Conservation (phyloP, 2,888 invertebrate genomes). For the Hyalella azteca region DNA sequence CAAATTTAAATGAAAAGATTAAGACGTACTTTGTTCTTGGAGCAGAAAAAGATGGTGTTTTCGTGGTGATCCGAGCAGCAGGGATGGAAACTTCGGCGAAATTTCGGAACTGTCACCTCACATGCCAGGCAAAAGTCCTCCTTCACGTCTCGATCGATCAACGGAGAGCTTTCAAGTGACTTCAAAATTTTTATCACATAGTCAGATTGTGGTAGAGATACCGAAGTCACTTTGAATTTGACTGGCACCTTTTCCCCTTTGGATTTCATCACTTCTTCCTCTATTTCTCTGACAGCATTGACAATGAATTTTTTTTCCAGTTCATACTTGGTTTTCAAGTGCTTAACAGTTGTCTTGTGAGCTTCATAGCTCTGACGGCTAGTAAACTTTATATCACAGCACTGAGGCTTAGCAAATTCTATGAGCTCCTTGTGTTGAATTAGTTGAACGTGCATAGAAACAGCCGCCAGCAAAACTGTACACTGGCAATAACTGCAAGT, state of each 20-base stretch:
- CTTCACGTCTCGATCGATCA: neutral
- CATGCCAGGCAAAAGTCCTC: conserved; percentile 14
- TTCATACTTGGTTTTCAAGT: neutral
- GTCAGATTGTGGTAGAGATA: neutral
- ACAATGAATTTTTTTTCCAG: neutral
- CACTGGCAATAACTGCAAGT: conserved; percentile 10
- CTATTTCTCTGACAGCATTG: neutral
- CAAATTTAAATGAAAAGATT: too few relatives aligned
- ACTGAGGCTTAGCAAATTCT: conserved; percentile 13
- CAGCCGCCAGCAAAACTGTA: neutral
- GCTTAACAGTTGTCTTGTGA: neutral
- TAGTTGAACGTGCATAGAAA: neutral
- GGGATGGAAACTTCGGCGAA: neutral
- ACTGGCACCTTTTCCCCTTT: neutral
- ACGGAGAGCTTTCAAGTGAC: neutral
- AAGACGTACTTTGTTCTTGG: conserved; percentile 1
- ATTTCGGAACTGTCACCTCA: conserved; percentile 6
- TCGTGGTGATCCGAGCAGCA: conserved; percentile 3
- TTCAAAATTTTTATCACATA: neutral
- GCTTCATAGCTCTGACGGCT: neutral
- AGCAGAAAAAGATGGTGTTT: neutral
- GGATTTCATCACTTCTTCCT: neutral
- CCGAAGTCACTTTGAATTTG: neutral
- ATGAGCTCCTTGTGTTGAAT: conserved; percentile 28
- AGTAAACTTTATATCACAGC: conserved; percentile 30